Conservation (phyloP, 2,113 vertebrate species). For the Lophochroa leadbeateri region DNA sequence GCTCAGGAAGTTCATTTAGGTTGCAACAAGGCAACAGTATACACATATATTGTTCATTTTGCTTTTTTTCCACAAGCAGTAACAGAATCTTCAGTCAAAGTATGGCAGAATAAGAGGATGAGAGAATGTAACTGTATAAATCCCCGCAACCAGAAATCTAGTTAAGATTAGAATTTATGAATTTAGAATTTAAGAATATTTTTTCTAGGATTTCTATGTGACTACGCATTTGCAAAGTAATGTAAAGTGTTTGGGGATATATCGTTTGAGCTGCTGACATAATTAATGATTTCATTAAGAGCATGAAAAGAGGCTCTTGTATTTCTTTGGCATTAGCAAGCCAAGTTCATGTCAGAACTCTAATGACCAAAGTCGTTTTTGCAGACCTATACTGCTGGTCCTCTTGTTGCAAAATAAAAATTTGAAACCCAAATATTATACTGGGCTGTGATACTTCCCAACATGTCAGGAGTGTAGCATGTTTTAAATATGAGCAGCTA, state of each 20-base stretch:
- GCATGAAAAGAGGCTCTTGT: constrained; percentile 74
- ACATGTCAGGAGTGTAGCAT: constrained; percentile 34
- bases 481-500: constrained; percentile 55
- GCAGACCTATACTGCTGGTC: constrained; percentile 61
- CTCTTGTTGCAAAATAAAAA: constrained; percentile 70
- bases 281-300: constrained; percentile 76
- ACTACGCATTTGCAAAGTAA: constrained; percentile 55
- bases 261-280: constrained; percentile 70
- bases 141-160: neutral
- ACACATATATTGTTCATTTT: neutral
- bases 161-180: neutral
- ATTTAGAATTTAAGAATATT: constrained; percentile 17
- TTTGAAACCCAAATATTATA: constrained; percentile 71
- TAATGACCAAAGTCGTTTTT: constrained; percentile 62
- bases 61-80: neutral
- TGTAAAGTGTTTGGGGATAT: constrained; percentile 69
- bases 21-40: constrained; percentile 12
- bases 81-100: neutral
- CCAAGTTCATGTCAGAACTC: constrained; percentile 64
- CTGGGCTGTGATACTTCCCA: constrained; percentile 62
- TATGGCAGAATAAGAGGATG: neutral
- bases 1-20: constrained; percentile 39
- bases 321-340: constrained; percentile 54
- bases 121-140: neutral
- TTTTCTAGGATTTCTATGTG: constrained; percentile 34